Conservation (phyloP, 2,888 invertebrate species). For the Teleogryllus oceanicus region DNA sequence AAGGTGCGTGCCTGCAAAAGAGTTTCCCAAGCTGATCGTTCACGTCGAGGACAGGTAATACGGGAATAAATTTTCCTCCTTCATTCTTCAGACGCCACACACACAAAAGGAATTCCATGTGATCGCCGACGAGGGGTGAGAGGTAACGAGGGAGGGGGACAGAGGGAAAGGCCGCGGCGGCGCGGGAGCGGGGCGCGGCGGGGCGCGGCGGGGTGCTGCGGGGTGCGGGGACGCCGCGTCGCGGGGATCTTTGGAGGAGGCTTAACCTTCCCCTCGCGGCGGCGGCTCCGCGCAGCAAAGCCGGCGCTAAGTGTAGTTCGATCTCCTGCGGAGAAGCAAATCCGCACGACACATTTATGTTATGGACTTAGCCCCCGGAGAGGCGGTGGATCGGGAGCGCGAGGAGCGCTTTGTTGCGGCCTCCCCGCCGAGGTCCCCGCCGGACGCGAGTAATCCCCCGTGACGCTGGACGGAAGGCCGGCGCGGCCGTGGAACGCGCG, state of each 20-base stretch:
- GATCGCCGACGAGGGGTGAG: neutral
- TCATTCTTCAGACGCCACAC: neutral
- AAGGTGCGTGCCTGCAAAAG: no score
- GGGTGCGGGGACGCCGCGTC: neutral
- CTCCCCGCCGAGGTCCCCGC: neutral
- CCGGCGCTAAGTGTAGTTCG: conserved; percentile 6
- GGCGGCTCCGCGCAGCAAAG: neutral
- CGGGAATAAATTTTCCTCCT: conserved; percentile 4
- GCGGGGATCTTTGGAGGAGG: neutral
- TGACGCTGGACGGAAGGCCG: no score
- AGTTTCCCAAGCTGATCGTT: neutral
- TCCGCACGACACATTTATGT: neutral
- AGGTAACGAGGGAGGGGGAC: neutral
- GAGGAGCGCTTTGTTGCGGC: neutral
- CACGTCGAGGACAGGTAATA: neutral
- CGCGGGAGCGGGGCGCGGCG: neutral
- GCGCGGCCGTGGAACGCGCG: no score
- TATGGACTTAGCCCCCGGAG: neutral
- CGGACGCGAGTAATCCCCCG: no score
- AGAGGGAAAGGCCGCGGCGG: neutral
- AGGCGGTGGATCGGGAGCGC: neutral
- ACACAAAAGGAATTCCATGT: neutral
- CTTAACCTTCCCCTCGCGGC: neutral
- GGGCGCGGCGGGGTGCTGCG: neutral
- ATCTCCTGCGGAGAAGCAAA: neutral